Conservation (phyloP, 1,140 invertebrate genomes). For the Neodiprion pinetum region DNA sequence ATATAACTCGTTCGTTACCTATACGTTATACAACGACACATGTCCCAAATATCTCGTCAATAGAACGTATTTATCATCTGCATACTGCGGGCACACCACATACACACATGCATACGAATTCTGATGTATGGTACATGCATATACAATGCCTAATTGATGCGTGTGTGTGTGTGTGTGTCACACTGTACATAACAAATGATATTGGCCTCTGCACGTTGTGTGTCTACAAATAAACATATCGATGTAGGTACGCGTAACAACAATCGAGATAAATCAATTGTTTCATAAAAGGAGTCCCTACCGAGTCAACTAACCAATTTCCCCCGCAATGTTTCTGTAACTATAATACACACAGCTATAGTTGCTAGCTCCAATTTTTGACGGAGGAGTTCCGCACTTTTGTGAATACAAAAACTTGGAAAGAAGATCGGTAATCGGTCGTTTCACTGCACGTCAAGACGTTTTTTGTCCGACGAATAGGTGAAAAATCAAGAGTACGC, state of each 20-base stretch:
- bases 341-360: no score
- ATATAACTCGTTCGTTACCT: not conserved
- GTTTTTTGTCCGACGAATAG: no score
- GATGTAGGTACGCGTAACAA: not conserved
- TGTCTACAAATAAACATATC: slow-evolving; percentile 46
- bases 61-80: no score
- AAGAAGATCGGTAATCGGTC: no score
- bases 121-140: not conserved
- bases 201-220: slow-evolving; percentile 57
- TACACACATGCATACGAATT: not conserved
- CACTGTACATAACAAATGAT: not conserved
- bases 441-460: no score
- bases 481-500: no score
- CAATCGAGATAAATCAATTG: not conserved
- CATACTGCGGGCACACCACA: not conserved
- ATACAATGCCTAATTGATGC: not conserved
- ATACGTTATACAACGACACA: not conserved
- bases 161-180: not conserved
- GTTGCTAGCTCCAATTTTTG: no score
- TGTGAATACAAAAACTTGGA: no score
- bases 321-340: no score
- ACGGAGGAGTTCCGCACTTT: no score
- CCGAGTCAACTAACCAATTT: no score
- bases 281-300: not conserved
- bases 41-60: not conserved